Evolutionary conservation across 2,888 invertebrate species (phyloP).

Genomic region (Hyposoter didymator): DNA sequence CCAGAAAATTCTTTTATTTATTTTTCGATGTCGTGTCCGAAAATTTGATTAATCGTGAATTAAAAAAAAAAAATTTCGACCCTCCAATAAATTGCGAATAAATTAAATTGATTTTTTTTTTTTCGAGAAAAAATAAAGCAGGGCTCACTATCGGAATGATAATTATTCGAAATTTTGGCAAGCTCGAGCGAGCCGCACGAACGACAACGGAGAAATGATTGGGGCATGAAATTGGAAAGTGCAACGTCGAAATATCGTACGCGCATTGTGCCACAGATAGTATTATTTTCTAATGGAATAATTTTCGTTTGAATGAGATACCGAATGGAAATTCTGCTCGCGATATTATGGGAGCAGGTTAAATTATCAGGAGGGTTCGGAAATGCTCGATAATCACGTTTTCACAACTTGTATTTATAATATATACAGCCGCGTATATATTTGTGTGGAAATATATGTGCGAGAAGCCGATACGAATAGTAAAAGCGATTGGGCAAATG

Average conservation of each 20-base stretch:
- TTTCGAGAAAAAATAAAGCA: no score
- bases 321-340: slow-evolving; percentile 54
- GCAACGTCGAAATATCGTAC: slow-evolving; percentile 13
- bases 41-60: not conserved
- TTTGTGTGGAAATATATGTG: not conserved
- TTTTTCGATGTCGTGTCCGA: not conserved
- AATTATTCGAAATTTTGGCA: slow-evolving; percentile 1
- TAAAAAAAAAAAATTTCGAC: no score
- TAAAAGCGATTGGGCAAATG: slow-evolving; percentile 33
- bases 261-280: slow-evolving; percentile 13
- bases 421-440: not conserved
- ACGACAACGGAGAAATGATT: not conserved
- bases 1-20: no score
- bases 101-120: no score
- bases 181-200: not conserved
- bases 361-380: slow-evolving; percentile 65
- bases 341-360: slow-evolving; percentile 65
- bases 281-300: slow-evolving; percentile 68
- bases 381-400: slow-evolving; percentile 69
- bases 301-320: slow-evolving; percentile 58
- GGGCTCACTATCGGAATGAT: not conserved
- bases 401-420: slow-evolving; percentile 39
- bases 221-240: slow-evolving; percentile 5
- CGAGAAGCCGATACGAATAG: slow-evolving; percentile 31
- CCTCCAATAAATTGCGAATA: no score